These are phyloP conservation scores for Meda fulgida DNA, from an alignment of 2,797 vertebrate species.

Conservation along the genomic window DNA sequence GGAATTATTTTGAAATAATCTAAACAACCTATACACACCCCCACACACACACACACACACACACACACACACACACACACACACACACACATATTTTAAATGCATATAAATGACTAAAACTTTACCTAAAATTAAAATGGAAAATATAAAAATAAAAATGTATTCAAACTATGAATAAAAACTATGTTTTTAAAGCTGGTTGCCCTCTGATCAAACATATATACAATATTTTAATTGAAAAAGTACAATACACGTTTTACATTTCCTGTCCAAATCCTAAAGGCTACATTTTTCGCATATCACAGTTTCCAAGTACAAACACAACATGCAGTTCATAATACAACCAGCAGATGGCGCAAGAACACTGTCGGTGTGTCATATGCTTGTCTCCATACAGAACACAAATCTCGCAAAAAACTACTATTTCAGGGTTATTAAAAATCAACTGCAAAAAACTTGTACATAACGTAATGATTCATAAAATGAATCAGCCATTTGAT, in stretches of 20 bases:
- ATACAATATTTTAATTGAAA: not conserved
- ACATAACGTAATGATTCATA: no score
- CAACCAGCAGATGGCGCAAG: constrained; percentile 25
- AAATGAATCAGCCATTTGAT: not conserved
- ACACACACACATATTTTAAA: no score
- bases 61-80: no score
- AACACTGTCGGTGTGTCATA: not conserved
- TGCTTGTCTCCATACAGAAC: not conserved
- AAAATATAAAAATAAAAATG: not conserved
- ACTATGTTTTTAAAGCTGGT: no score
- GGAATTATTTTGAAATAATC: no score
- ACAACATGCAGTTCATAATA: not conserved
- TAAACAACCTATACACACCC: no score
- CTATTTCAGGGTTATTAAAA: not conserved
- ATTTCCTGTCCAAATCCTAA: not conserved
- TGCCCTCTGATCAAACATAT: not conserved
- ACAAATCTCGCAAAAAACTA: no score
- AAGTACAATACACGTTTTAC: not conserved
- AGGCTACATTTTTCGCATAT: no score
- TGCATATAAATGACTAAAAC: not conserved
- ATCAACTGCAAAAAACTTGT: no score
- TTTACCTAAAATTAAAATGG: not conserved
- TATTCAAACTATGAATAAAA: not conserved
- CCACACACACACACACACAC: no score
- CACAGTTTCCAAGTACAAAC: not conserved